These are phyloP conservation scores for Anagrus nilaparvatae DNA, from an alignment of 1,140 invertebrate genomes.

Conservation along the genomic window DNA sequence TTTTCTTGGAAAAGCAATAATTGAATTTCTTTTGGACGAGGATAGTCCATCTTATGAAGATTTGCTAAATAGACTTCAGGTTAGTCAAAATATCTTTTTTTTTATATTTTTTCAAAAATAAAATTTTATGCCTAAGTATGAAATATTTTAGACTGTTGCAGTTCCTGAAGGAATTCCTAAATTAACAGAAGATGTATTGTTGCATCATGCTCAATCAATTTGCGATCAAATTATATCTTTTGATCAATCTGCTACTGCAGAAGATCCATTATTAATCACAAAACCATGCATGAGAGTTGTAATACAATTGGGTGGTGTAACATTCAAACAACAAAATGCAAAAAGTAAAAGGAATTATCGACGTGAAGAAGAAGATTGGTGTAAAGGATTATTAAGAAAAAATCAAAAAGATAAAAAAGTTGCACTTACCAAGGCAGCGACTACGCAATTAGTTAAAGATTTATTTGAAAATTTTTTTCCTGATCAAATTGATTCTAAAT, in stretches of 20 bases:
- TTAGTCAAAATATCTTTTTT: conserved; percentile 3
- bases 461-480: conserved; percentile 69
- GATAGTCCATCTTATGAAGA: conserved; percentile 71
- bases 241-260: conserved; percentile 52
- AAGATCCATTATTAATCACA: conserved; percentile 55
- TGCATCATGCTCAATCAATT: conserved; percentile 73
- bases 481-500: conserved; percentile 48
- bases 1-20: conserved; percentile 67
- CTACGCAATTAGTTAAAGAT: conserved; percentile 62
- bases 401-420: conserved; percentile 35
- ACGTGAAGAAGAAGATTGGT: background rate
- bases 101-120: background rate
- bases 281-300: conserved; percentile 66
- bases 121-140: background rate
- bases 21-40: conserved; percentile 66
- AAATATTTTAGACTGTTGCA: background rate
- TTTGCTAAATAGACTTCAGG: conserved; percentile 51
- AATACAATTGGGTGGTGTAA: conserved; percentile 68
- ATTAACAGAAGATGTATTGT: conserved; percentile 65
- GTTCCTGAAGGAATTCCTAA: conserved; percentile 43
- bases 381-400: background rate
- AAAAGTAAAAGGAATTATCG: background rate
- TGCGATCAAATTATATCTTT: conserved; percentile 72
- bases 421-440: conserved; percentile 64
- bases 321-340: conserved; percentile 49